Evolutionary conservation across 1,140 invertebrate genomes (phyloP), one percentile per base, ranked within the genome.

Genomic region (Achatina immaculata): DNA sequence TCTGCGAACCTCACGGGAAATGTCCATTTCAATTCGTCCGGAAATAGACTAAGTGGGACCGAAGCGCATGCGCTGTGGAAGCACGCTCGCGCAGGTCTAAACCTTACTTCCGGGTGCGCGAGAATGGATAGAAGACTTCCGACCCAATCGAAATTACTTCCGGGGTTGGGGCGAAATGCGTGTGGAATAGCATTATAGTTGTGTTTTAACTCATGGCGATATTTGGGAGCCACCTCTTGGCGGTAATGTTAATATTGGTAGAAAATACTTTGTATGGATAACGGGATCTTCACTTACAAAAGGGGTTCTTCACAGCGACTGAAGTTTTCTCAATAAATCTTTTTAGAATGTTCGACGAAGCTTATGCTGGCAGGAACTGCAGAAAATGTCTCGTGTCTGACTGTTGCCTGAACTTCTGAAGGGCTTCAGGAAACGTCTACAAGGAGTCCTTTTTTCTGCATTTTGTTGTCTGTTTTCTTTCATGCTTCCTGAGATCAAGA

Each of bases 101-200:
- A 34, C 76, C 76, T 66, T 34, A 43, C 76, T 78, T 78, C 76
- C 76, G 76, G 76, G 76, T 68, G 43, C 48, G 76, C 76, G 76
- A 40, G 76, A 78, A 68, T 78, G 76, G 76, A 78, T 78, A 78
- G 76, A 78, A 78, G 76, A 78, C 76, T 78, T 78, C 76, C 76
- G 36, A 24, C 48, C n/a, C 58, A 36, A 78, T 78, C 76, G 76
- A 78, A 78, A 78, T 78, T 78, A 78, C 58, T 78, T 78, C 76
- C 76, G 76, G 76, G 34, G 16, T 14, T 14, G 28, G 58, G 65
- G 40, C 43, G 76, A 66, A 78, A 68, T 78, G 76, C 76, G 76
- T 78, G 76, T 78, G 65, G 76, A 78, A 78, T 78, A 51, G 76
- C 65, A 68, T 68, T 68, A 43, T 78, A 48, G 76, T 45, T 78